Evolutionary conservation across 1,140 invertebrate genomes (phyloP), one percentile per base, ranked within the genome.

Genomic region (Chelonus insularis): DNA sequence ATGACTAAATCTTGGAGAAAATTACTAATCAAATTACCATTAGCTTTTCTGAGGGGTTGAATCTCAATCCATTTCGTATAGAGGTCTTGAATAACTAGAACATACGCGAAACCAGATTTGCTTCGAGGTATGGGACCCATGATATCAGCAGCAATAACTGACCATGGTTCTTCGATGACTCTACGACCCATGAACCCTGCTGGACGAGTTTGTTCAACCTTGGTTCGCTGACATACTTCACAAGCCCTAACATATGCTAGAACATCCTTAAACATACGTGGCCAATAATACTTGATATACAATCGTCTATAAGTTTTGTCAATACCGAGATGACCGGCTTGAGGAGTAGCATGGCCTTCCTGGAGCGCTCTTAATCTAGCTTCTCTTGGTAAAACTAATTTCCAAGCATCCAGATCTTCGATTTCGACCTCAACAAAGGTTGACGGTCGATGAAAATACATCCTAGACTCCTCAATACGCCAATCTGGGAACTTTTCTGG

Each of bases 91-190:
- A 78, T 57, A 0, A 82, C 77, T n/a, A 82, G 25, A 1, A 82
- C 36, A 62, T 73, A 80, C 2, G 14, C 45, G 41, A 77, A 72
- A 39, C 74, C 73, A n/a, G 68, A 68, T 16, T 63, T 62, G 4
- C 69, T 74, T 0, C 52, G 43, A 1, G 79, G 77, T 20, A 81
- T 67, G 6, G 75, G 77, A 14, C 78, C 81, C 55, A 83, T 69
- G 0, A 82, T 39, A 60, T 83, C 80, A 0, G 73, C 66, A 1
- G 73, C 72, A 0, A 82, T 67, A 12, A 71, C 70, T 16, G 73
- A 62, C 73, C 77, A 82, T 0, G 72, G 77, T 21, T 50, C 18
- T 0, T 76, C 82, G 3, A n/a, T 18, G 20, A n/a, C 16, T 14
- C 43, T 16, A 4, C 8, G 6, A 23, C 16, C 23, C 25, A 52